Conservation (phyloP, 2,113 vertebrate species). For the Heterotilapia buettikoferi region DNA sequence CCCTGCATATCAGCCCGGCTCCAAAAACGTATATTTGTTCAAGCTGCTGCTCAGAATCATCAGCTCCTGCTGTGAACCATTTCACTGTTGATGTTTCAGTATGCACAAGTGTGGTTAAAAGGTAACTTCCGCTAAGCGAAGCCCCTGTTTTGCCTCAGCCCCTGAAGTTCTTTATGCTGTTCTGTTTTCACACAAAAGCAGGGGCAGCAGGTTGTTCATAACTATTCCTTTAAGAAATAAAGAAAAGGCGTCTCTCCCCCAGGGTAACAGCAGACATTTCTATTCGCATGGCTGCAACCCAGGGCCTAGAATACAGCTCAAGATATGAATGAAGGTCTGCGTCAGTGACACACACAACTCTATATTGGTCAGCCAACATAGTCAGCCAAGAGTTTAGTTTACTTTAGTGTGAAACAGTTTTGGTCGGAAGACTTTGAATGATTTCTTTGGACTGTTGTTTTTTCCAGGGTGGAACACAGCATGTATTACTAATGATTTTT, state of each 20-base stretch:
- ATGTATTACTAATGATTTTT: neutral
- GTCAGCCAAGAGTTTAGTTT: neutral
- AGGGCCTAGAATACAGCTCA: neutral
- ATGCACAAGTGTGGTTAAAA: slow-evolving; percentile 35
- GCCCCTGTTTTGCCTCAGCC: neutral
- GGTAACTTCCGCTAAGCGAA: slow-evolving; percentile 9
- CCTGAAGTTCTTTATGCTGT: neutral
- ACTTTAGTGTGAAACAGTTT: neutral
- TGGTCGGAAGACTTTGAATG: neutral
- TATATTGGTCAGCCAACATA: neutral
- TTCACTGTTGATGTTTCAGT: slow-evolving; percentile 35
- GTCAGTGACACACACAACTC: neutral
- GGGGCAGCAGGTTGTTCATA: neutral
- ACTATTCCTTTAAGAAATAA: neutral
- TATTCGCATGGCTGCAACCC: neutral
- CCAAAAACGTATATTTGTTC: slow-evolving; percentile 32
- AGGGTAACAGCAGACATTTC: neutral
- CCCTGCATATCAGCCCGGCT: neutral
- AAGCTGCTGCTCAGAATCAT: slow-evolving; percentile 15
- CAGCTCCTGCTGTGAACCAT: slow-evolving; percentile 26
- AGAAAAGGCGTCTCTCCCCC: neutral
- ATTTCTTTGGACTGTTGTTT: neutral
- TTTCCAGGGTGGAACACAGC: rapidly evolving
- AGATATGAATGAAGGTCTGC: neutral
- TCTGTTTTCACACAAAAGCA: neutral